phyloP scores from a whole-genome alignment of 2,888 invertebrate genomes.

The Drosophila atripex region DNA sequence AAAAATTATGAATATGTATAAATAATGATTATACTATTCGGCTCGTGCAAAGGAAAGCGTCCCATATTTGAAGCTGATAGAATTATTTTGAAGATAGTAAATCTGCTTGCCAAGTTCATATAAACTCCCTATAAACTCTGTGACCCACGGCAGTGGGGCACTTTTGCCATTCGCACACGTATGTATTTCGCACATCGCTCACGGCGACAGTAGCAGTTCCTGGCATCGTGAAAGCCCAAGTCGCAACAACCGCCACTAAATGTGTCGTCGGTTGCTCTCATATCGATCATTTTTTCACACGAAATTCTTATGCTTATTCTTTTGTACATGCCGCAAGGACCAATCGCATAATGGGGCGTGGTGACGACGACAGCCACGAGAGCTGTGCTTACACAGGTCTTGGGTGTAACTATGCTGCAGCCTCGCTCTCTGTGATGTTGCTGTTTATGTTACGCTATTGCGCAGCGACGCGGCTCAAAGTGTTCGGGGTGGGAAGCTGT shows the following conservation, averaged over 20 bases:
- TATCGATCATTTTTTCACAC: slow-evolving; percentile 82
- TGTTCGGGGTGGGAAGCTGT: slow-evolving; percentile 6
- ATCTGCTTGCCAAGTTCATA: background rate
- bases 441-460: slow-evolving; percentile 78
- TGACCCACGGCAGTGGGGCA: slow-evolving; percentile 53
- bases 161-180: slow-evolving; percentile 69
- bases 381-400: slow-evolving; percentile 31
- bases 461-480: slow-evolving; percentile 53
- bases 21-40: too few relatives aligned
- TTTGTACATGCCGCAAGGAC: slow-evolving; percentile 82
- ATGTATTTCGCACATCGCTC: slow-evolving; percentile 68
- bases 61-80: too few relatives aligned
- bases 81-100: too few relatives aligned
- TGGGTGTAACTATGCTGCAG: slow-evolving; percentile 26
- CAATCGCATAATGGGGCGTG: slow-evolving; percentile 82
- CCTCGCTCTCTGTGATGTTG: slow-evolving; percentile 58
- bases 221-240: background rate
- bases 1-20: too few relatives aligned
- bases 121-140: slow-evolving; percentile 16
- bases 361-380: slow-evolving; percentile 60
- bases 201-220: slow-evolving; percentile 12
- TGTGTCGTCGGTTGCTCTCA: slow-evolving; percentile 73
- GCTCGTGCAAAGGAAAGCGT: too few relatives aligned
- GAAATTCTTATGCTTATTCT: slow-evolving; percentile 82
- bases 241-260: slow-evolving; percentile 33